Conservation (phyloP, 2,888 invertebrate genomes). For the Acronicta psi region DNA sequence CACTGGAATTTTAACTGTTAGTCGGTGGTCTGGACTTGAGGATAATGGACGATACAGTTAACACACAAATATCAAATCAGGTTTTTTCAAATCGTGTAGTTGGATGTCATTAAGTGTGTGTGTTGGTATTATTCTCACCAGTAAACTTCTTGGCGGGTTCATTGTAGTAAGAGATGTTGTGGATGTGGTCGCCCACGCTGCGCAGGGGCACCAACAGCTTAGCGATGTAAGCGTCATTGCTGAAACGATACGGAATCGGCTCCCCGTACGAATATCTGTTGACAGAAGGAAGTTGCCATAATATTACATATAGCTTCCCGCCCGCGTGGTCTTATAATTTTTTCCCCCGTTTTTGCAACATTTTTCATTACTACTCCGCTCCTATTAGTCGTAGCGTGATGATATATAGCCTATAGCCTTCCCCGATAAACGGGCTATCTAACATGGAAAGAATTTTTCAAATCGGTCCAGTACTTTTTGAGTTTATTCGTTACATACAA, state of each 20-base stretch:
- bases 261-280: constrained; percentile 88
- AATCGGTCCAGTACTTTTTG: too few relatives aligned
- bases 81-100: constrained; percentile 54
- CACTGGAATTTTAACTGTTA: constrained; percentile 79
- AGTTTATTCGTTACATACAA: too few relatives aligned
- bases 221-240: constrained; percentile 92
- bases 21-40: constrained; percentile 67
- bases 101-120: constrained; percentile 55
- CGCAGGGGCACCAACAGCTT: constrained; percentile 91
- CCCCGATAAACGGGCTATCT: too few relatives aligned
- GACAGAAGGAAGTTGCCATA: constrained; percentile 35
- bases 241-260: constrained; percentile 89
- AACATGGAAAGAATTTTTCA: too few relatives aligned
- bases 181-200: constrained; percentile 90
- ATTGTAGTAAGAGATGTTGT: constrained; percentile 91
- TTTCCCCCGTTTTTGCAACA: too few relatives aligned
- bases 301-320: constrained; percentile 17
- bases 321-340: too few relatives aligned
- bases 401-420: too few relatives aligned
- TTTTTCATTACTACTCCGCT: too few relatives aligned
- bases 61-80: constrained; percentile 32
- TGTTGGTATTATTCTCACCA: constrained; percentile 83
- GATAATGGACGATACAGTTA: constrained; percentile 49
- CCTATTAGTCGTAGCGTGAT: too few relatives aligned
- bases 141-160: constrained; percentile 92